phyloP scores from a whole-genome alignment of 2,888 invertebrate species.

The Ochlodes sylvanus region DNA sequence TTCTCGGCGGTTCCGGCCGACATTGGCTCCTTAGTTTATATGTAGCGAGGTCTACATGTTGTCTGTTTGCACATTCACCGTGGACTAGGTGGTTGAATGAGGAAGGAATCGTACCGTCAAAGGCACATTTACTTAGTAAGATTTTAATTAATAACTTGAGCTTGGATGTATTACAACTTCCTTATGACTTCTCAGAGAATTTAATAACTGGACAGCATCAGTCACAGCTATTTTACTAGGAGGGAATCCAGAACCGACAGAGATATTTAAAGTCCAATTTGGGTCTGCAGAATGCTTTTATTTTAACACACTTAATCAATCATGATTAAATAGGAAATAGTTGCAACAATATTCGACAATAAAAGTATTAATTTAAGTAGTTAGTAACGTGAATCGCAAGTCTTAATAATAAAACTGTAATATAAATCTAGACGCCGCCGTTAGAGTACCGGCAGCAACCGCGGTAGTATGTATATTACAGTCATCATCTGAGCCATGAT shows the following conservation, averaged over 20 bases:
- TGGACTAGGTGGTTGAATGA: constrained; percentile 49
- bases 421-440: constrained; percentile 53
- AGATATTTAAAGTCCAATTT: too few relatives aligned
- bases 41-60: constrained; percentile 63
- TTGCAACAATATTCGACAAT: too few relatives aligned
- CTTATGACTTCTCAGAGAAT: too few relatives aligned
- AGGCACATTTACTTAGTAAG: constrained; percentile 12
- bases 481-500: constrained; percentile 40
- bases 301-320: too few relatives aligned
- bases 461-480: constrained; percentile 56
- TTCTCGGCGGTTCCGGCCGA: constrained; percentile 52
- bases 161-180: too few relatives aligned
- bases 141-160: not conserved
- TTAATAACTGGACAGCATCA: constrained; percentile 23
- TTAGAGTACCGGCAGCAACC: constrained; percentile 49
- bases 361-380: too few relatives aligned
- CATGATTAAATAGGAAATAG: too few relatives aligned
- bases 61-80: constrained; percentile 62
- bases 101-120: constrained; percentile 48
- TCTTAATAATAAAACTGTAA: constrained; percentile 42
- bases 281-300: too few relatives aligned
- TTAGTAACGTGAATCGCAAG: too few relatives aligned
- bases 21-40: constrained; percentile 60
- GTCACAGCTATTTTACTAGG: not conserved
- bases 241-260: too few relatives aligned